phyloP scores from a whole-genome alignment of 2,888 invertebrate species.

The Uloborus plumipes region DNA sequence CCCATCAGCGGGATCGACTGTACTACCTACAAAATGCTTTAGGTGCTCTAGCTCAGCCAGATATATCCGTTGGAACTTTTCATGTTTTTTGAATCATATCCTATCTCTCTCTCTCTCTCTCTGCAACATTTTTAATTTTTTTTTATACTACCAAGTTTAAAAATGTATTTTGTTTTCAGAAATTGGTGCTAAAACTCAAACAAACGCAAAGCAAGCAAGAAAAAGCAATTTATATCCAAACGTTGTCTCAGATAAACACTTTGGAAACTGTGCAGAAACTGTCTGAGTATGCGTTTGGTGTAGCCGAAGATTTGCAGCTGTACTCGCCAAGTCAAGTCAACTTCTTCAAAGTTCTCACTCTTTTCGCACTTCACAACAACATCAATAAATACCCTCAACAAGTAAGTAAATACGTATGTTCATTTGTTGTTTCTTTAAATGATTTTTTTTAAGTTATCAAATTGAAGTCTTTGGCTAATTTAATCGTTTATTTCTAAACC shows the following conservation, averaged over 20 bases:
- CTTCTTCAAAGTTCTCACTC: conserved; percentile 59
- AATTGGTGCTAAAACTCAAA: background rate
- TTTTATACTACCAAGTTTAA: too few species aligned
- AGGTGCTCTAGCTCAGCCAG: too few species aligned
- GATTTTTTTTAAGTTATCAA: too few species aligned
- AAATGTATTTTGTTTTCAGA: background rate
- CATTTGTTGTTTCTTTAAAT: too few species aligned
- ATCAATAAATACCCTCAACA: conserved; percentile 13
- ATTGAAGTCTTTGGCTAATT: too few species aligned
- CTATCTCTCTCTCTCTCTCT: too few species aligned
- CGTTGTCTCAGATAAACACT: conserved; percentile 63
- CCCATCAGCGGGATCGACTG: too few species aligned
- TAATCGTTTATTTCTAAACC: too few species aligned
- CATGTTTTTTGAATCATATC: background rate
- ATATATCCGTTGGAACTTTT: too few species aligned
- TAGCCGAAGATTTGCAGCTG: background rate
- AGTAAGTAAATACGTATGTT: background rate
- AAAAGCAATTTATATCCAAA: conserved; percentile 63
- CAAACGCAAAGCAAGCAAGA: background rate
- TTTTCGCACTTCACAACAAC: conserved; percentile 65
- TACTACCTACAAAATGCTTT: too few species aligned
- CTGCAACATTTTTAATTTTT: too few species aligned
- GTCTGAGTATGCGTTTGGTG: conserved; percentile 55
- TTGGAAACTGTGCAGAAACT: conserved; percentile 52
- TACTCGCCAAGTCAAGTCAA: conserved; percentile 25